Conservation (phyloP, 1,140 invertebrate genomes). For the Musca domestica region DNA sequence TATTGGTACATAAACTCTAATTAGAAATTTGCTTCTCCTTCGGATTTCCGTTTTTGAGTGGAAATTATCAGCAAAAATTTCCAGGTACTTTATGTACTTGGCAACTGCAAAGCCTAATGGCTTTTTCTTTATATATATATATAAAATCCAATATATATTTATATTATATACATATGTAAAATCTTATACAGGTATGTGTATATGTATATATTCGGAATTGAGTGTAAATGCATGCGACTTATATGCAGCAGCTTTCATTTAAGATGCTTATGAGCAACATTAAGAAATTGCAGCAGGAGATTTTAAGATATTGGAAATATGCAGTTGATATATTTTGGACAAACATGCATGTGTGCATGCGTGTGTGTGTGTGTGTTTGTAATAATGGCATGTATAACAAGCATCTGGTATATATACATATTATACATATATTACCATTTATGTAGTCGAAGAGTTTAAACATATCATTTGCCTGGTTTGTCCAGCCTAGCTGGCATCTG, state of each 20-base stretch:
- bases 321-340: not conserved
- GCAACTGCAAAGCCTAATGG: too few relatives aligned
- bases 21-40: too few relatives aligned
- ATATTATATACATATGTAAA: not conserved
- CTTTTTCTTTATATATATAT: too few relatives aligned
- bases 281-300: conserved; percentile 5
- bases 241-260: conserved; percentile 17
- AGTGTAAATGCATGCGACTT: not conserved
- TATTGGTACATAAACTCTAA: too few relatives aligned
- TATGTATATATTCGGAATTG: not conserved
- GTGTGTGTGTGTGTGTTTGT: conserved; percentile 17
- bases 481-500: too few relatives aligned
- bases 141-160: not conserved
- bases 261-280: conserved; percentile 22
- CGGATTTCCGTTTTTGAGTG: too few relatives aligned
- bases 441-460: too few relatives aligned
- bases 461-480: too few relatives aligned
- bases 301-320: conserved; percentile 5
- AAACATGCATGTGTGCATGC: not conserved
- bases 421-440: too few relatives aligned
- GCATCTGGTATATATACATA: too few relatives aligned
- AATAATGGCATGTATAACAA: not conserved
- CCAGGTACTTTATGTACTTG: too few relatives aligned
- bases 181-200: not conserved
- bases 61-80: too few relatives aligned